Evolutionary conservation across 2,113 vertebrate species (phyloP), one percentile per base, ranked within the genome.

Genomic region (Gymnogyps californianus): DNA sequence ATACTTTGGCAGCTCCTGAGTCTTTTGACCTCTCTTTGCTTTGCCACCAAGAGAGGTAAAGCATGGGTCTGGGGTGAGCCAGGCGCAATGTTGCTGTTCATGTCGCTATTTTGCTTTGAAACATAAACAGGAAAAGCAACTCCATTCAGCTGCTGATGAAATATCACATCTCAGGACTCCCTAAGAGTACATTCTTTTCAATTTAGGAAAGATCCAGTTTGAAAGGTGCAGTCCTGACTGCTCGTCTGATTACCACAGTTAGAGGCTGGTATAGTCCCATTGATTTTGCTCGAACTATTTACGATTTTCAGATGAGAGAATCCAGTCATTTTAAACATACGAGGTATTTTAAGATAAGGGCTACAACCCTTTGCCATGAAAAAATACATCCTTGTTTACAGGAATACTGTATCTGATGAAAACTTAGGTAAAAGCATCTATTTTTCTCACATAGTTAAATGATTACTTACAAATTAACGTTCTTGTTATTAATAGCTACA

Each of bases 401-500:
- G 51, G 92, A 92, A 92, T 72, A 59, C 25, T 36, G 17, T 64
- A 46, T 92, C 65, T 83, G 55, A 91, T 72, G 62, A 95, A 97
- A 95, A 94, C 49, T 65, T 87, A 65, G 47, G 83, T 89, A 57
- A 94, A 93, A 85, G 9, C 55, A 49, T 88, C 94, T 83, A 90
- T 95, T 97, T 95, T 89, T 95, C 93, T 95, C 83, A 91, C 80
- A 88, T 94, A 90, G 78, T 96, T 93, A 97, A 98, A 97, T 88
- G 90, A 97, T 97, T 97, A 93, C 86, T 94, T 96, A 95, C 89
- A 97, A 98, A 98, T 98, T 97, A 98, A 97, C 70, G 13, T 94
- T 88, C 76, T 90, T 94, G 87, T 97, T 98, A 98, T 98, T 98
- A 98, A 98, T 93, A 97, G 96, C 95, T 97, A 83, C 94, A 95